Base-by-base conservation (phyloP, 2,797 vertebrate species). In the Perodicticus potto region DNA sequence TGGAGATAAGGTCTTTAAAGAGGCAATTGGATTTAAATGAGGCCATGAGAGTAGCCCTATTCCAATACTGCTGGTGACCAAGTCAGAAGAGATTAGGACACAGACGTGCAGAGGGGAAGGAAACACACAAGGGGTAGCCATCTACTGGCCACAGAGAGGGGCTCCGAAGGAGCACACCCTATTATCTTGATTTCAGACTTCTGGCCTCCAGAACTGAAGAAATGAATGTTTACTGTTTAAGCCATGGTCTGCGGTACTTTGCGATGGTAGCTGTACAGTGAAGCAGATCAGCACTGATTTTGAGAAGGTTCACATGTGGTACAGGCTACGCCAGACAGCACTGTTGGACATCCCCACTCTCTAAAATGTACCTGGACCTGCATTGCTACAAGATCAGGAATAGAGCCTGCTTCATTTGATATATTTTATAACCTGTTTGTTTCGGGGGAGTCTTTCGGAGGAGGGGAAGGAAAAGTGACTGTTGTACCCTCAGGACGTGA, bases 401-500 rank as follows among this genome's bases (percentile, higher is more conserved):
- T 23, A 57, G 32, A 84, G 19, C n/a, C 34, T 34, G 8, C 73
- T 80, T 82, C 25, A 22, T n/a, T 63, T 59, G 27, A 13, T 43
- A 17, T 61, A 85, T 90, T 90, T 90, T 34, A 43, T 63, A 90
- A 86, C 20, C 63, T 55, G 32, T 57, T 72, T 93, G 43, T 96
- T 96, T 59, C 40, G 29, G 27, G 78, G 76, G 72, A 72, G 34
- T 93, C 74, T 70, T 72, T 53, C 86, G 49, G 49, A 14, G 49
- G 10, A 13, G 49, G 14, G 49, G 14, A 53, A 73, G n/a, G 43
- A 55, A 72, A 81, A 55, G 77, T 32, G 45, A 77, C 34, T 32
- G 69, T 83, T 77, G 74, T 40, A 94, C 87, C 59, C 91, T 69
- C 74, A 93, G 96, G 95, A 96, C 74, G 78, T 74, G 96, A 97